phyloP scores from a whole-genome alignment of 2,113 vertebrate species.

The Galemys pyrenaicus region DNA sequence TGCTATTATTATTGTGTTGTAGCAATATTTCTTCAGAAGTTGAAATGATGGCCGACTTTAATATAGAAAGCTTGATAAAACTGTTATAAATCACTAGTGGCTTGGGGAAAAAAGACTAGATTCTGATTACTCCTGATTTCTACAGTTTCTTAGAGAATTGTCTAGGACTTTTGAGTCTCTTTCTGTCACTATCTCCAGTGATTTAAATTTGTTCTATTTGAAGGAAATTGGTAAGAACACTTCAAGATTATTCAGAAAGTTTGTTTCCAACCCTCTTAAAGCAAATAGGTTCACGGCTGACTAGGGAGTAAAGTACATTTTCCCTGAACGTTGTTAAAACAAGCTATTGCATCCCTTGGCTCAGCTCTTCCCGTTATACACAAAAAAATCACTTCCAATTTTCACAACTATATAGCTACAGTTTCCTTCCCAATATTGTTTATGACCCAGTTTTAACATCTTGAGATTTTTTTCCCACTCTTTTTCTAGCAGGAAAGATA shows the following conservation, averaged over 20 bases:
- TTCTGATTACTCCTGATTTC: constrained; percentile 43
- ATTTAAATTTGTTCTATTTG: constrained; percentile 72
- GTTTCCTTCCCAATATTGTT: background rate
- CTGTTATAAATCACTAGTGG: constrained; percentile 31
- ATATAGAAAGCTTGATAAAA: constrained; percentile 58
- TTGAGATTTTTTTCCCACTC: background rate
- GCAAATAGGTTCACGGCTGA: constrained; percentile 66
- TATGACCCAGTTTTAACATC: constrained; percentile 62
- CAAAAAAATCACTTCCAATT: background rate
- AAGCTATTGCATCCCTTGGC: background rate
- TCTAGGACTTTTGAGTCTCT: constrained; percentile 34
- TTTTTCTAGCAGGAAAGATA: background rate
- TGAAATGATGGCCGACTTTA: constrained; percentile 60
- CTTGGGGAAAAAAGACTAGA: background rate
- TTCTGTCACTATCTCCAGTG: constrained; percentile 50
- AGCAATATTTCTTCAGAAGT: constrained; percentile 55
- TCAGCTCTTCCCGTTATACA: background rate
- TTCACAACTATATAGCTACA: background rate
- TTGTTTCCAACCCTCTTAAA: constrained; percentile 34
- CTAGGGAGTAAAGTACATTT: constrained; percentile 50
- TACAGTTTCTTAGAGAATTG: constrained; percentile 57
- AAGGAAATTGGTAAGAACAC: constrained; percentile 57
- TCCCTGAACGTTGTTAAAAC: constrained; percentile 35
- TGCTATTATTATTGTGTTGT: constrained; percentile 45
- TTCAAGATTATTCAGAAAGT: constrained; percentile 62